Base-by-base conservation (phyloP, 92 coral and sea anemone species). In the Zoanthus solanderi region DNA sequence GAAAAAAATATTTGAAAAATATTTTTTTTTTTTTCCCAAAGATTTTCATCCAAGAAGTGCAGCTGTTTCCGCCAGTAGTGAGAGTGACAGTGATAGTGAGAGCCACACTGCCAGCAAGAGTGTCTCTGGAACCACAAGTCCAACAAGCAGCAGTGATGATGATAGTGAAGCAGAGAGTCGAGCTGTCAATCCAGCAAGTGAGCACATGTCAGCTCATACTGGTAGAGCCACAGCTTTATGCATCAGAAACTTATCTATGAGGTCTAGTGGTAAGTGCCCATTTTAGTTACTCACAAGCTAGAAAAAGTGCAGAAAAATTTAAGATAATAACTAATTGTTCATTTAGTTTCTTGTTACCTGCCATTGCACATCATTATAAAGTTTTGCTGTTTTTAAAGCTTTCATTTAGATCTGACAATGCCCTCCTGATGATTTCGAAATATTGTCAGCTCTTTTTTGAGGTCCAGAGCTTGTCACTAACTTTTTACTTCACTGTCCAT, bases 71-170 rank as follows among this genome's bases (percentile, higher is more conserved):
- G 87, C 93, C 63, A 94, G 28, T 6, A 63, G 98, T 76, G 96
- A 89, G 32, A 95, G 98, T 92, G 98, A 88, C 17, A 91, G 98
- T 83, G 98, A 87, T 16, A 94, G 98, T 58, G 98, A 92, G 6
- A 93, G 95, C 69, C 75, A 81, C 18, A 91, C 94, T 86, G 98
- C 80, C 3, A 96, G 99, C 74, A 85, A 80, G 45, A 95, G 94
- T 52, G 97, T 87, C 32, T 94, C 98, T 29, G 90, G 88, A 46
- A 93, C 94, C 90, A 89, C 94, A 6, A 91, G 94, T 69, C 89
- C 91, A 30, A 90, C 90, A 52, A 91, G 95, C 29, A 95, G 98
- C 73, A 93, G 94, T 53, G 94, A 90, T 31, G 93, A 91, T 10
- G 96, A 92, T 74, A 95, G 98, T 72, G 95, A 91, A 29, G 91